A percentile compares a stretch with the other conserved stretches of the same genome.
Conservation (phyloP, 2,797 vertebrate genomes). For the Thalassophryne amazonica region DNA sequence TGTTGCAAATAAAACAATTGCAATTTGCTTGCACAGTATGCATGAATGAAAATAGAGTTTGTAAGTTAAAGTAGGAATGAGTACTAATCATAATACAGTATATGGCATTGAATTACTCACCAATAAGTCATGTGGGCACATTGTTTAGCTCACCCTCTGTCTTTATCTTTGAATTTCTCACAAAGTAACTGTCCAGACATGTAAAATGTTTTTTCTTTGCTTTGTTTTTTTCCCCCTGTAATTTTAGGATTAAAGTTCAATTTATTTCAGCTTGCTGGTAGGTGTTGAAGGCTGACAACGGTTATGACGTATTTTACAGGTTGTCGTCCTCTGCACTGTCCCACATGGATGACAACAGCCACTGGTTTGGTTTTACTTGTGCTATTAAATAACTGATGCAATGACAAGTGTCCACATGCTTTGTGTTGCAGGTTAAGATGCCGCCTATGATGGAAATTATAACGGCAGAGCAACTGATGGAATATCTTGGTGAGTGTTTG, state of each 20-base stretch:
- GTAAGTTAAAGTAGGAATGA: too few species aligned
- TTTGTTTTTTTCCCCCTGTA: too few species aligned
- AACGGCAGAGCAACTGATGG: conserved; percentile 98
- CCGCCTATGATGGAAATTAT: conserved; percentile 99
- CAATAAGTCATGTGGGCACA: too few species aligned
- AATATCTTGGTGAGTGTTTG: conserved; percentile 91
- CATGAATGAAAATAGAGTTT: too few species aligned
- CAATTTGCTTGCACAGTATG: too few species aligned
- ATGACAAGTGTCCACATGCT: background rate
- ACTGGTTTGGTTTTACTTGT: background rate
- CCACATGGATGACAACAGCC: background rate
- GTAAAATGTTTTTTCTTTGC: background rate
- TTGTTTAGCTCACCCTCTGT: too few species aligned
- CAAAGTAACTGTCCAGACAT: background rate
- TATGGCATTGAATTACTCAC: too few species aligned
- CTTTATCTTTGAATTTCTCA: too few species aligned
- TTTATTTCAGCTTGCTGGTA: background rate
- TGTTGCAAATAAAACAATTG: too few species aligned
- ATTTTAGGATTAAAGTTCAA: background rate
- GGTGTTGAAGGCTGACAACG: background rate
- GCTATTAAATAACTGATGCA: background rate
- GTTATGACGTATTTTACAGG: background rate
- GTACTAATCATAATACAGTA: too few species aligned
- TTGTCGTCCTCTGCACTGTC: too few species aligned
- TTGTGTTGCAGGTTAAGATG: conserved; percentile 90